Evolutionary conservation across 2,797 vertebrate species (phyloP).

Genomic region (Cheirogaleus major): DNA sequence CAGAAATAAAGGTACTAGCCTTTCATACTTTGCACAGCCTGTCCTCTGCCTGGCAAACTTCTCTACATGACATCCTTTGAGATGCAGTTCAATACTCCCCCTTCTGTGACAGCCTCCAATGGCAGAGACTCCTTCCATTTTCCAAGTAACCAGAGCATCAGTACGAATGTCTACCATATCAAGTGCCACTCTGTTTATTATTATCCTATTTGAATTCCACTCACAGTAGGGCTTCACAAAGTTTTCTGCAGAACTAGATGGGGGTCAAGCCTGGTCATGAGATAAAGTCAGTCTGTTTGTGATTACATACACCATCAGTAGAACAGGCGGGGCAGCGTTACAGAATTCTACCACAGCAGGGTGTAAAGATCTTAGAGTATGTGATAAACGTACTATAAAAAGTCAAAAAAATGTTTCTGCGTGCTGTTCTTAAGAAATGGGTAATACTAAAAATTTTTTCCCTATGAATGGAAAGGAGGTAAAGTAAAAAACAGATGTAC

Average conservation of each 20-base stretch:
- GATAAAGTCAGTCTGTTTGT: neutral
- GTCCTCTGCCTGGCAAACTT: neutral
- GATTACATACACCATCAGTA: neutral
- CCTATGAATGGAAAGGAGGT: no score
- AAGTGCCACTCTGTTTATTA: neutral
- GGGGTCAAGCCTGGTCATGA: neutral
- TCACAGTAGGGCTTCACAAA: neutral
- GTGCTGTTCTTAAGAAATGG: neutral
- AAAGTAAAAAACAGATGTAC: neutral
- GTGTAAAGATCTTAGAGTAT: neutral
- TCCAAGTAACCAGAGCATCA: neutral
- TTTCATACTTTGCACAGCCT: neutral
- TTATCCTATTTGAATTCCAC: neutral
- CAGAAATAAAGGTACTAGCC: neutral
- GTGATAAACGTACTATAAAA: neutral
- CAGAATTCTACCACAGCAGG: rapidly evolving
- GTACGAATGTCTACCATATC: neutral
- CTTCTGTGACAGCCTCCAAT: neutral
- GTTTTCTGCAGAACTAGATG: neutral
- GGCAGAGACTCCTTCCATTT: neutral
- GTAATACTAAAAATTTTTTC: neutral
- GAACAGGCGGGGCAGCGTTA: neutral
- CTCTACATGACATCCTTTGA: neutral
- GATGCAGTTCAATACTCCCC: neutral
- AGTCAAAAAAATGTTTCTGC: neutral